Evolutionary conservation across 92 coral and sea anemone species (phyloP), one percentile per base, ranked within the genome.

Genomic region (Epizoanthus stellaris): DNA sequence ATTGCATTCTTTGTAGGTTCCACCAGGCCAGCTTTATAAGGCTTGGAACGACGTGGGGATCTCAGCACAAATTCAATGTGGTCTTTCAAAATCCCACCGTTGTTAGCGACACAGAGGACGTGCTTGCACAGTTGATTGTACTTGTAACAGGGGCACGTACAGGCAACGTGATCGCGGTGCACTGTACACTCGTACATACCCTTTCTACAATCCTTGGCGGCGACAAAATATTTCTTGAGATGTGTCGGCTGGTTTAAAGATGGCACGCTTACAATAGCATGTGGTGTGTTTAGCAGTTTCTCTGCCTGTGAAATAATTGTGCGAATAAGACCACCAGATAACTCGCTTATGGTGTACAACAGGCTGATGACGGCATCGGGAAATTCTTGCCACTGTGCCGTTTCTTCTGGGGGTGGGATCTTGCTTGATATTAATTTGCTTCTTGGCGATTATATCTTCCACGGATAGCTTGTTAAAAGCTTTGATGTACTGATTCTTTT

Each of bases 131-230:
- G 40, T 56, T 6, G 36, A 58, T 80, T 85, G 82, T 80, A 86
- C 60, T 75, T 80, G 85, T 81, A 89, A 57, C 87, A 85, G 0
- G 90, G 85, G 39, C 90, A 89, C 11, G 83, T 80, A 15, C 93
- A 89, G 21, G 57, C 63, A 3, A 86, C 72, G 47, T 89, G 89
- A 15, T 89, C 86, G 16, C 77, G 76, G 58, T 85, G 82, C 36
- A 77, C 76, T 67, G 73, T 77, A 63, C 79, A 85, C 43, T 89
- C 84, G 73, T 71, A 85, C 80, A 85, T 89, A 13, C 71, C 76
- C 64, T 63, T 85, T 75, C 71, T 85, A 64, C 82, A 87, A 52
- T 81, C 19, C 87, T 73, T 70, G 17, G 90, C 82, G 67, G 87
- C 91, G 59, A 84, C 91, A 75, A 88, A 80, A 71, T 88, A 88